Conservation (phyloP, 2,888 invertebrate species). For the Ariolimax columbianus region DNA sequence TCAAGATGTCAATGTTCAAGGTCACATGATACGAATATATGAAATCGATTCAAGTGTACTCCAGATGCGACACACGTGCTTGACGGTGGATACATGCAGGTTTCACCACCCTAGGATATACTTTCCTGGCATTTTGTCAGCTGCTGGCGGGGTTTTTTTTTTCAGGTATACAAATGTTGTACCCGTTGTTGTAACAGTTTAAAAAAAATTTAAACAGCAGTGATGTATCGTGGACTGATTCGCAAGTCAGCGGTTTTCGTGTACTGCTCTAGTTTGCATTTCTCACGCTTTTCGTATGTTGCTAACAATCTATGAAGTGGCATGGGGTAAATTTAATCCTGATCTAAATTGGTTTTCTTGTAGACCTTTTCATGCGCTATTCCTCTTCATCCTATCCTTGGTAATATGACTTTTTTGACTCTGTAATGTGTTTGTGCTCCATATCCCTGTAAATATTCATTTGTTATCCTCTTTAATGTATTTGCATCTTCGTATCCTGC, state of each 20-base stretch:
- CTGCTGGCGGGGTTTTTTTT: too few relatives aligned
- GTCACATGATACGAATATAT: background rate
- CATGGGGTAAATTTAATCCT: background rate
- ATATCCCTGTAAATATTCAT: too few relatives aligned
- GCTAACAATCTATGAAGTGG: background rate
- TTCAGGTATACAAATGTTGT: background rate
- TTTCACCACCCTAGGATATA: background rate
- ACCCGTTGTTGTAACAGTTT: conserved; percentile 1
- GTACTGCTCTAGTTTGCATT: background rate
- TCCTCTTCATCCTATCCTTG: too few relatives aligned
- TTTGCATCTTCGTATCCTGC: too few relatives aligned
- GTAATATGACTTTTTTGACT: too few relatives aligned
- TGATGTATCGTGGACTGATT: background rate
- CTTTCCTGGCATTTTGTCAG: background rate
- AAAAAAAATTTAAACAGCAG: background rate
- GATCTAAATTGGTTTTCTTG: background rate
- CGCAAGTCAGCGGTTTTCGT: background rate
- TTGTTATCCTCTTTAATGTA: too few relatives aligned
- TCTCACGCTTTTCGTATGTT: conserved; percentile 9
- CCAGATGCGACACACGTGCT: background rate
- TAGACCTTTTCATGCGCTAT: background rate
- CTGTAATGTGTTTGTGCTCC: too few relatives aligned
- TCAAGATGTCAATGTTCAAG: too few relatives aligned
- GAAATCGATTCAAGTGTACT: background rate
- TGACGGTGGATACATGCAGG: background rate